Percentiles rank a stretch among this genome's conserved stretches.
Conservation (phyloP, 2,797 vertebrate species). For the Lacerta agilis region DNA sequence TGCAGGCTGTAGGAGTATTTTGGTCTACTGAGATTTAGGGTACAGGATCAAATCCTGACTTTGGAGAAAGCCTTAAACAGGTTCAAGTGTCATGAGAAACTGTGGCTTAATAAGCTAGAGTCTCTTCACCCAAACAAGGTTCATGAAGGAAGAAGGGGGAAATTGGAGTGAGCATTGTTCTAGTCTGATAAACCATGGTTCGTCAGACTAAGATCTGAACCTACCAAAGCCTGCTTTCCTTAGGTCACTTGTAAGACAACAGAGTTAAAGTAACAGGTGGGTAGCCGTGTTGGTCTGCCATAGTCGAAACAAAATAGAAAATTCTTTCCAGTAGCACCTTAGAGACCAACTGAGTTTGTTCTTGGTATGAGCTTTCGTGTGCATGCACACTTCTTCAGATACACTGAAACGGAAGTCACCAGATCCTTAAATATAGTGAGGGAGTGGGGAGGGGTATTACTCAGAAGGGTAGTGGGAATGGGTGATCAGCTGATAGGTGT, state of each 20-base stretch:
- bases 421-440: too few relatives aligned
- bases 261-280: neutral
- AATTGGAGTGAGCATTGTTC: too few relatives aligned
- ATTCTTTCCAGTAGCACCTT: too few relatives aligned
- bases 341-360: too few relatives aligned
- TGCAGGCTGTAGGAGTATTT: neutral
- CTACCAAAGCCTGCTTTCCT: neutral
- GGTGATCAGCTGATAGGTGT: too few relatives aligned
- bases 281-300: too few relatives aligned
- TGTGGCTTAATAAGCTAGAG: neutral
- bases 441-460: too few relatives aligned
- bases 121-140: neutral
- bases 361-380: too few relatives aligned
- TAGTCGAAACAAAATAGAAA: too few relatives aligned
- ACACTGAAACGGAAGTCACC: too few relatives aligned
- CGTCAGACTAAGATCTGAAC: neutral
- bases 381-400: too few relatives aligned
- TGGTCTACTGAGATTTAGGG: neutral
- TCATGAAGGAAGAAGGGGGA: neutral
- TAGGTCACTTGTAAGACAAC: neutral
- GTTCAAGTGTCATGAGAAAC: neutral
- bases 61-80: neutral
- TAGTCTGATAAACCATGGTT: neutral
- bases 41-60: neutral
- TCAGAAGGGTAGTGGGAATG: too few relatives aligned